Evolutionary conservation across 2,888 invertebrate genomes (phyloP).

Genomic region (Platynereis dumerilii): DNA sequence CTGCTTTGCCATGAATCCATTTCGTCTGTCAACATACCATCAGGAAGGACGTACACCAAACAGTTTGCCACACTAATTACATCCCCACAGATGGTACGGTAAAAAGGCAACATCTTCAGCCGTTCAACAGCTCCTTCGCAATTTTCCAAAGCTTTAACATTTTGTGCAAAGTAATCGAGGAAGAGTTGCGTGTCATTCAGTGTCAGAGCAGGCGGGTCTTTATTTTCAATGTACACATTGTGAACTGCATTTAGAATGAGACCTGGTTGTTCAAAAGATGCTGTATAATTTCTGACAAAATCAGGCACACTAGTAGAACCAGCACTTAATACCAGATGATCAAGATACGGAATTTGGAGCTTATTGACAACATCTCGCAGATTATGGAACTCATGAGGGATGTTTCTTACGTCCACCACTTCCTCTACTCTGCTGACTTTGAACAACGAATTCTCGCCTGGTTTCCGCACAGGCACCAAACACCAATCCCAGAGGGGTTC

Average conservation of each 20-base stretch:
- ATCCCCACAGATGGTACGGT: conserved; percentile 34
- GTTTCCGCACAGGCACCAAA: conserved; percentile 25
- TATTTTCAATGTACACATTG: not conserved
- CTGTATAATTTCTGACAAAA: conserved; percentile 25
- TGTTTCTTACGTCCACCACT: conserved; percentile 22
- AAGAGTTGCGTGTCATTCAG: conserved; percentile 24
- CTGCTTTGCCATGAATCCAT: conserved; percentile 37
- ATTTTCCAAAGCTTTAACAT: conserved; percentile 23
- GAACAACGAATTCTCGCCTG: conserved; percentile 13
- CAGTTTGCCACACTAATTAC: conserved; percentile 29
- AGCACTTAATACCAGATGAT: conserved; percentile 17
- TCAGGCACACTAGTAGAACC: conserved; percentile 24
- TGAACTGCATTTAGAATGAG: conserved; percentile 29
- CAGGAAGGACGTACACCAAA: conserved; percentile 37
- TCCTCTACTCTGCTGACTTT: conserved; percentile 18
- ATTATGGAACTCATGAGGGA: conserved; percentile 6
- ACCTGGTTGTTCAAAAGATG: conserved; percentile 33
- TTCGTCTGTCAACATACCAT: conserved; percentile 35
- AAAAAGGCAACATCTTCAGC: conserved; percentile 33
- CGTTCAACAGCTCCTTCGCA: conserved; percentile 16
- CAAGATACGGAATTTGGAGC: conserved; percentile 31
- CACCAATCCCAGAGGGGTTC: conserved; percentile 30
- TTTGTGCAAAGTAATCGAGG: conserved; percentile 30
- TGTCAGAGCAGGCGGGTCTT: not conserved
- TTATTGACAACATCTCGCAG: conserved; percentile 23